A percentile compares a stretch with the other conserved stretches of the same genome.
These are phyloP conservation scores for Scaptomyza flava DNA, from an alignment of 2,888 invertebrate species.

Conservation along the genomic window DNA sequence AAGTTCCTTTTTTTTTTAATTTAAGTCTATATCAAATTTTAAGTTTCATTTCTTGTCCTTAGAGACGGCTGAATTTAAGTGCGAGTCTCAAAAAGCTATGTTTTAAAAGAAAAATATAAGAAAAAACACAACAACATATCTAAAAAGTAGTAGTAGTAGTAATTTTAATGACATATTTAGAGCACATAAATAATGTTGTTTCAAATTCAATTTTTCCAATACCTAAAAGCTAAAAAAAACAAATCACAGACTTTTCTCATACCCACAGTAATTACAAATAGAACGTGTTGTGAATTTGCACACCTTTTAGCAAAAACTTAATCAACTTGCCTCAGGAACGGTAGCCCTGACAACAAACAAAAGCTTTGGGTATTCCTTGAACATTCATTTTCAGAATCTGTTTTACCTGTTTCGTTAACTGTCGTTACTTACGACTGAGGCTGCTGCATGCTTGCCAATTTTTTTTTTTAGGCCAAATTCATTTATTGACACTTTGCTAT, in stretches of 20 bases:
- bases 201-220: constrained; percentile 5
- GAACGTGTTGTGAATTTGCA: constrained; percentile 11
- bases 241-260: constrained; percentile 12
- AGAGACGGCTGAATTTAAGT: too few relatives aligned
- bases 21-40: too few relatives aligned
- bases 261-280: constrained; percentile 10
- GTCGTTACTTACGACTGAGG: constrained; percentile 1
- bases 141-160: background rate
- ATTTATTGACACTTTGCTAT: constrained; percentile 77
- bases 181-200: background rate
- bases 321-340: constrained; percentile 49
- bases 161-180: too few relatives aligned
- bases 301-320: constrained; percentile 57
- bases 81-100: too few relatives aligned
- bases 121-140: background rate
- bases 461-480: constrained; percentile 52
- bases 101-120: too few relatives aligned
- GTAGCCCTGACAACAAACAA: constrained; percentile 43
- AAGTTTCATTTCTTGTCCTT: too few relatives aligned
- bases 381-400: constrained; percentile 20
- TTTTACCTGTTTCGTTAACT: constrained; percentile 22
- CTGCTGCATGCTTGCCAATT: constrained; percentile 9
- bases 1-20: too few relatives aligned
- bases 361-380: background rate
- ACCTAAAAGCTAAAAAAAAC: background rate